Percentiles rank a stretch among this genome's conserved stretches.
Evolutionary conservation across 2,888 invertebrate genomes (phyloP).

Genomic region (Cantharis lateralis): DNA sequence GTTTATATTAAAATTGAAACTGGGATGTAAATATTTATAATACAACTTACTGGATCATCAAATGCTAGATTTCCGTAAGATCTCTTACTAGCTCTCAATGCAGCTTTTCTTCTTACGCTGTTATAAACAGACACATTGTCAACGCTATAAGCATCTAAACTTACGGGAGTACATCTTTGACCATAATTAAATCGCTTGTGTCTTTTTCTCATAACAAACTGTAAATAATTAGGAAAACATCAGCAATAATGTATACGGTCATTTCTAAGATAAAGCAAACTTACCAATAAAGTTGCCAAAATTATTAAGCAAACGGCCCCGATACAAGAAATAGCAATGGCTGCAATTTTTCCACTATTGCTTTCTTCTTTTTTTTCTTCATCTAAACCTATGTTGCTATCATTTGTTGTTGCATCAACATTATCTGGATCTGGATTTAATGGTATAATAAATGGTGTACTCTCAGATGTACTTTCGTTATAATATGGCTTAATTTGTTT

Average conservation of each 20-base stretch:
- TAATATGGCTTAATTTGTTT: neutral
- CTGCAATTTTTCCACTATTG: conserved; percentile 74
- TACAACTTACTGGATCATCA: conserved; percentile 77
- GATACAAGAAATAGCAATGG: conserved; percentile 80
- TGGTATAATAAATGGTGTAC: conserved; percentile 12
- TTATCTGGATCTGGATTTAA: conserved; percentile 13
- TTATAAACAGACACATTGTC: conserved; percentile 86
- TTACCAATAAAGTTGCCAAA: conserved; percentile 77
- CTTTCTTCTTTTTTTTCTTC: conserved; percentile 48
- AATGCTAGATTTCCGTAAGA: conserved; percentile 91
- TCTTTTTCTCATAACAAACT: conserved; percentile 81
- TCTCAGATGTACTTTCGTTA: conserved; percentile 13
- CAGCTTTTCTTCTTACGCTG: conserved; percentile 77
- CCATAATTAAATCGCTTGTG: conserved; percentile 82
- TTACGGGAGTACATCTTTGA: conserved; percentile 86
- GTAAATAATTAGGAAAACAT: conserved; percentile 51
- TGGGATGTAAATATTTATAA: neutral
- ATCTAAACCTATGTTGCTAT: conserved; percentile 16
- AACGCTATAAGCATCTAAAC: conserved; percentile 85
- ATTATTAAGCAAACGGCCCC: conserved; percentile 78
- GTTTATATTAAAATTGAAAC: neutral
- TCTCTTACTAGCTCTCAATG: conserved; percentile 76
- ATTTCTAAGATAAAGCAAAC: conserved; percentile 40
- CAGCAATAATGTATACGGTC: neutral
- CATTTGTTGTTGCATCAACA: conserved; percentile 32